Conservation (phyloP, 2,797 vertebrate genomes). For the Phylloscopus collybita region DNA sequence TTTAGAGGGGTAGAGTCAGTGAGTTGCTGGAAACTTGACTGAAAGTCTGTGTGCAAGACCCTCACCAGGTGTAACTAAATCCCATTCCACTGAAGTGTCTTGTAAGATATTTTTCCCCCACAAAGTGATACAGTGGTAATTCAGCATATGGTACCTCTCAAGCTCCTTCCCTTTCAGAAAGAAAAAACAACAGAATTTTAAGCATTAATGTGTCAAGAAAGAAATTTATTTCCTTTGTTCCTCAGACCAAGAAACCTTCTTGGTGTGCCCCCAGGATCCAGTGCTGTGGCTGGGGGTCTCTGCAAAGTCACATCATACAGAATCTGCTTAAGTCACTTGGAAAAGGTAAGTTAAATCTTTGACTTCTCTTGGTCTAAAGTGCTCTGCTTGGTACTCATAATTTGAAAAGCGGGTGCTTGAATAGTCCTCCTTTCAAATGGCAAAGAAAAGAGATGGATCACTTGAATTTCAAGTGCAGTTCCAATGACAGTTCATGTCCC, state of each 20-base stretch:
- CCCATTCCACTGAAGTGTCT: background rate
- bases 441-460: background rate
- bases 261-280: background rate
- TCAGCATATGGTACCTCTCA: background rate
- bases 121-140: background rate
- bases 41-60: background rate
- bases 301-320: background rate
- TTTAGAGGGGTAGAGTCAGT: background rate
- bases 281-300: background rate
- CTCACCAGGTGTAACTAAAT: background rate
- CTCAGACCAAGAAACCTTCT: background rate
- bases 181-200: background rate
- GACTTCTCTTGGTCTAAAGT: background rate
- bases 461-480: conserved; percentile 8
- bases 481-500: background rate
- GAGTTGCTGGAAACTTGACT: background rate
- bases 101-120: background rate
- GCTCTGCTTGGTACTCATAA: background rate
- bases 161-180: background rate
- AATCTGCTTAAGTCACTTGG: background rate
- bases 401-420: background rate
- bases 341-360: background rate
- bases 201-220: background rate
- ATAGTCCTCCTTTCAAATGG: background rate
- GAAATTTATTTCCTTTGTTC: background rate